phyloP scores from a whole-genome alignment of 1,140 invertebrate species.

The Calliopsis andreniformis region DNA sequence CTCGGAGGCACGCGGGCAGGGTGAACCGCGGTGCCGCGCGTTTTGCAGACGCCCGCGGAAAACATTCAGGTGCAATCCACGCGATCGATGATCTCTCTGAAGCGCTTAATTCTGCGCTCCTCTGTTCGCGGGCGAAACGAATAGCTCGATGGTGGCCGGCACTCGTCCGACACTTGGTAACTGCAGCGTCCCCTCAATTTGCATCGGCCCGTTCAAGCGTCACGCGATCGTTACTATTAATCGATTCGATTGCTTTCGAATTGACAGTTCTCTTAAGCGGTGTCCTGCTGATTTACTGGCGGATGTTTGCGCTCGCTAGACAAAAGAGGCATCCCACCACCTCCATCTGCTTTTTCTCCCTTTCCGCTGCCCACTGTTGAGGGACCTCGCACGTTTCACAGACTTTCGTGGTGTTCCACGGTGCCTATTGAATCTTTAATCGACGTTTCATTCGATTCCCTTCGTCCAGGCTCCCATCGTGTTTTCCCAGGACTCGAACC shows the following conservation, averaged over 20 bases:
- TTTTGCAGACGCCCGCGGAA: constrained; percentile 26
- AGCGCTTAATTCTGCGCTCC: constrained; percentile 47
- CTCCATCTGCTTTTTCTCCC: constrained; percentile 12
- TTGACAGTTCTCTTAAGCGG: constrained; percentile 47
- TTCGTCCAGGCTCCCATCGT: background rate
- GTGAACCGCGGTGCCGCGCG: background rate
- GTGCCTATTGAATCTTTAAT: constrained; percentile 30
- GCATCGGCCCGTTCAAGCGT: constrained; percentile 28
- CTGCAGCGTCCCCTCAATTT: constrained; percentile 9
- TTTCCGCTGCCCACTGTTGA: background rate
- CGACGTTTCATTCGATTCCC: background rate
- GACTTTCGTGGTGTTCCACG: background rate
- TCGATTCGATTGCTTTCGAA: constrained; percentile 47
- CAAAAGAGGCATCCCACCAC: constrained; percentile 25
- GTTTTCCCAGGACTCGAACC: background rate
- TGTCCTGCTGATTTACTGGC: constrained; percentile 35
- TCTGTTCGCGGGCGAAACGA: constrained; percentile 25
- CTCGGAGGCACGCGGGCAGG: background rate
- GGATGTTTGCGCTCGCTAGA: constrained; percentile 36
- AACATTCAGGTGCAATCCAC: background rate
- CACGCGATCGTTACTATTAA: constrained; percentile 41
- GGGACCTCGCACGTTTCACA: background rate
- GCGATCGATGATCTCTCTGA: constrained; percentile 52
- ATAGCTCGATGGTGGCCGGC: constrained; percentile 14
- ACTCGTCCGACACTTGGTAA: constrained; percentile 37